Conservation (phyloP, 2,888 invertebrate genomes). For the Neoitamus cyanurus region DNA sequence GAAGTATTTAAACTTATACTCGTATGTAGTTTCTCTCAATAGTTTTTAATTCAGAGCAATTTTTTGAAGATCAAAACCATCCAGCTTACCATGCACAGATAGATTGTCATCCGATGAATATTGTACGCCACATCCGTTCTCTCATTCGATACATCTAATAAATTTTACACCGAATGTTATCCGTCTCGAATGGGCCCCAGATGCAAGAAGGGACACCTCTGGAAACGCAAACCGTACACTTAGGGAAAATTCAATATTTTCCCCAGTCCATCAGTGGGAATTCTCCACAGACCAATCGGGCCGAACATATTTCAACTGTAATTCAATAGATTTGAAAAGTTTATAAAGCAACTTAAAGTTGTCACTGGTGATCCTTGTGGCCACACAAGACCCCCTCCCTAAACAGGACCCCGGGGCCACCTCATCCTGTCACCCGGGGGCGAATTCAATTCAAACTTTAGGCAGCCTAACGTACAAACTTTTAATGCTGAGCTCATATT, state of each 20-base stretch:
- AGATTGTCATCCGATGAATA: no score
- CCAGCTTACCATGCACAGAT: no score
- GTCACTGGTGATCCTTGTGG: neutral
- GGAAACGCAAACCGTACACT: neutral
- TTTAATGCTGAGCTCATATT: constrained; percentile 28
- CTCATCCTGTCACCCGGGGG: neutral
- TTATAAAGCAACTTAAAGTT: constrained; percentile 28
- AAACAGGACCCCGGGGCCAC: neutral
- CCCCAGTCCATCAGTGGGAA: neutral
- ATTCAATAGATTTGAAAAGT: constrained; percentile 29
- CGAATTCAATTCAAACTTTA: constrained; percentile 19
- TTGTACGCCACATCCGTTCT: no score
- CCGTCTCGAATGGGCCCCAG: no score
- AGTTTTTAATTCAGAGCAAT: no score
- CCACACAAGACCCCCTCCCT: neutral
- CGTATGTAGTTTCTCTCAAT: no score
- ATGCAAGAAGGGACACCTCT: no score
- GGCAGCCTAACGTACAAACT: constrained; percentile 27
- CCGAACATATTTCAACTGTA: neutral
- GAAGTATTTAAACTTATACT: no score
- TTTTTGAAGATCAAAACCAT: no score
- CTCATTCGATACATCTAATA: neutral
- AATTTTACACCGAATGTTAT: neutral
- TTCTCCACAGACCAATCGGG: neutral
- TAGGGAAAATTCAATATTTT: neutral